Evolutionary conservation across 2,113 vertebrate genomes (phyloP).

Genomic region (Neolamprologus modestus): DNA sequence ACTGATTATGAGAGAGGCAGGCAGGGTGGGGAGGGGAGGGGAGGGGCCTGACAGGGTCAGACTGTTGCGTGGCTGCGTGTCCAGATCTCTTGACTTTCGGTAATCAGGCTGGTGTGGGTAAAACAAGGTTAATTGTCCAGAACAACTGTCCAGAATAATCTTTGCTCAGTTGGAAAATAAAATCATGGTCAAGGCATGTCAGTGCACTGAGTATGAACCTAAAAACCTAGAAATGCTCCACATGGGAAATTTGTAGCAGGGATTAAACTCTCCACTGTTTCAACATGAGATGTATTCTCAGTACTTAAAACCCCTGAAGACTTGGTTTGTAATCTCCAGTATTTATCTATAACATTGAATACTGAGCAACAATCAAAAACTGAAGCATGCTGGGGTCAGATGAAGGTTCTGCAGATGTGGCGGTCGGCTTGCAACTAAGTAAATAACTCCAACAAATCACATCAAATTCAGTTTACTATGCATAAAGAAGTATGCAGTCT

Average conservation of each 20-base stretch:
- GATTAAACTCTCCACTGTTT: neutral
- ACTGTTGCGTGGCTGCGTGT: neutral
- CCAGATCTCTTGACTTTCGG: neutral
- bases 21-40: neutral
- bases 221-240: neutral
- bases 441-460: neutral
- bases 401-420: neutral
- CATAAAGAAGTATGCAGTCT: neutral
- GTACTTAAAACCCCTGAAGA: neutral
- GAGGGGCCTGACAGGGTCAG: neutral
- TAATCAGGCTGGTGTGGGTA: slow-evolving; percentile 12
- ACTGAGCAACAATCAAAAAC: neutral
- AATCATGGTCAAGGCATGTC: neutral
- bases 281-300: neutral
- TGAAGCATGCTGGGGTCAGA: neutral
- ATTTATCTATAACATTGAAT: neutral
- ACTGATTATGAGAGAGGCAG: slow-evolving; percentile 6
- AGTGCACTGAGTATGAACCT: neutral
- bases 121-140: slow-evolving; percentile 21
- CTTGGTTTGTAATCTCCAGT: neutral
- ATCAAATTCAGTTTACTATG: neutral
- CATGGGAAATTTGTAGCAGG: neutral
- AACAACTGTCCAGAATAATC: slow-evolving; percentile 15
- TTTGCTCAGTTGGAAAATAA: neutral
- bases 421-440: neutral